A percentile compares a stretch with the other conserved stretches of the same genome.
These are phyloP conservation scores for Neolamprologus brichardi DNA, from an alignment of 2,113 vertebrate species.

Conservation along the genomic window DNA sequence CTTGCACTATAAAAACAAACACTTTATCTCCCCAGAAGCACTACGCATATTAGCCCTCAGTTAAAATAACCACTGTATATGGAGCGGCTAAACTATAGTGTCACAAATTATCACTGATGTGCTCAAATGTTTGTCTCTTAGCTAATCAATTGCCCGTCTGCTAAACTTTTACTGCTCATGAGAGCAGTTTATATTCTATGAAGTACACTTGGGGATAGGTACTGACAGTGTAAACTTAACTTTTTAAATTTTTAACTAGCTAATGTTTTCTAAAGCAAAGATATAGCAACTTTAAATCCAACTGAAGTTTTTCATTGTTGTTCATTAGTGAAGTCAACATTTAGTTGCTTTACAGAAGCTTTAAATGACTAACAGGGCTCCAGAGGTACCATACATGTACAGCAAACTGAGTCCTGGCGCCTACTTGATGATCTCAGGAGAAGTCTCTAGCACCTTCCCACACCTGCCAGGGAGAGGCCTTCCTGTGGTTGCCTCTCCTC, in stretches of 20 bases:
- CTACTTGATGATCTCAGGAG: not conserved
- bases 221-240: not conserved
- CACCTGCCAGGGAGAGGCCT: constrained; percentile 52
- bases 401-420: not conserved
- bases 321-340: not conserved
- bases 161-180: not conserved
- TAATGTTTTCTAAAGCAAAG: not conserved
- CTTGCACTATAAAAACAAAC: not conserved
- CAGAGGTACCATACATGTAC: not conserved
- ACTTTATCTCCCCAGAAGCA: not conserved
- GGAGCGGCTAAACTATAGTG: fast-evolving
- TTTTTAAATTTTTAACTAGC: not conserved
- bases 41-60: not conserved
- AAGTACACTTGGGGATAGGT: not conserved
- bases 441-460: constrained; percentile 32
- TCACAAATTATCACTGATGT: not conserved
- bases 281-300: not conserved
- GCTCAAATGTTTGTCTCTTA: not conserved
- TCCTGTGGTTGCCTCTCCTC: constrained; percentile 38
- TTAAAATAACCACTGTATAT: not conserved
- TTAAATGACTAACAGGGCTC: not conserved
- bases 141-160: not conserved
- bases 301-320: not conserved
- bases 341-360: not conserved
- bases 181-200: not conserved